Base-by-base conservation (phyloP, 2,888 invertebrate genomes). In the Pandemis cinnamomeana region DNA sequence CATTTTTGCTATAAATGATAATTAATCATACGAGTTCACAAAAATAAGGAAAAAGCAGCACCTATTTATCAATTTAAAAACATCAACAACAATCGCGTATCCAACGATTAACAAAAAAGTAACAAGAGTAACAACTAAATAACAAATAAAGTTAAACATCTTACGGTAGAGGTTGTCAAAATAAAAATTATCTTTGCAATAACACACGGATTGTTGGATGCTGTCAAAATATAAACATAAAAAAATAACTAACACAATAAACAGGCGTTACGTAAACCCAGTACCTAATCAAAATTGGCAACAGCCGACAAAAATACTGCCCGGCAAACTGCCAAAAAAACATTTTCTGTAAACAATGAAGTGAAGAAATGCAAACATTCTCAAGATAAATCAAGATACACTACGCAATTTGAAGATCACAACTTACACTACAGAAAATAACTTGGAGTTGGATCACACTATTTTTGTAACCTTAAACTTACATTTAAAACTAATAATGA, bases 251-350 rank as follows among this genome's bases (percentile, higher is more conserved):
- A 42, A 58, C 11, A n/a, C 11, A 7, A 46, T 66, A 62, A 15
- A 46, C 36, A 51, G 27, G 42, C 53, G n/a, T 20, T 44, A 46
- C 60, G 60, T 71, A 55, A 67, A 72, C 67, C 67, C 27, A 36
- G 36, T 53, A 20, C 20, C 20, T 20, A 51, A 60, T 71, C 61
- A 55, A 41, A 72, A 70, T 64, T 67, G 67, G 62, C 64, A 53
- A 41, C 60, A 42, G 61, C 41, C 61, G 48, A 75, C 51, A 36
- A 48, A 53, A 27, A 69, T 46, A 55, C 48, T 27, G 10, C 10
- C 44, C 10, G 71, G 72, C 76, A 67, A 64, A 72, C 53, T 72
- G 71, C 72, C 72, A 76, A 74, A 6, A 72, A 44, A n/a, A 44
- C 42, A 58, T 36, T 48, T 68, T 68, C 68, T 51, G n/a, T 11